Evolutionary conservation across 1,140 invertebrate species (phyloP).

Genomic region (Drosophila saltans): DNA sequence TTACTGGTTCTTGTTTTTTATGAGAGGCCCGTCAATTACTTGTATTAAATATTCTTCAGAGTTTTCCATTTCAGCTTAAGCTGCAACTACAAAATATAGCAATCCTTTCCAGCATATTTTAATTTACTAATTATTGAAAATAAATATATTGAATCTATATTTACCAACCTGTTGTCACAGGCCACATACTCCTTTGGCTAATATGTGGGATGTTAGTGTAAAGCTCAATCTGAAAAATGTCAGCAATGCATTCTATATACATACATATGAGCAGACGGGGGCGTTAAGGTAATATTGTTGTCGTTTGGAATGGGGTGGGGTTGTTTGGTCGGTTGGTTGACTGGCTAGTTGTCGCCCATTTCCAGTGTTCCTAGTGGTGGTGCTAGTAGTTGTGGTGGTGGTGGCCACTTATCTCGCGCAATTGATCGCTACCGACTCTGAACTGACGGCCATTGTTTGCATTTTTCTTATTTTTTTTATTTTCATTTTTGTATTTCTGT

Average conservation of each 20-base stretch:
- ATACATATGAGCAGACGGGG: constrained; percentile 13
- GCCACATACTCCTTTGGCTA: neutral
- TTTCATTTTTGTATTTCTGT: constrained; percentile 24
- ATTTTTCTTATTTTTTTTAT: constrained; percentile 54
- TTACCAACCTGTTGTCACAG: neutral
- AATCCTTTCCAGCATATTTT: too few species aligned
- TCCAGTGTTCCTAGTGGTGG: constrained; percentile 13
- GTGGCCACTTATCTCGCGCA: constrained; percentile 72
- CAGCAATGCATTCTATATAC: constrained; percentile 43
- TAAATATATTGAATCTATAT: neutral
- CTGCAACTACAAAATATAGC: too few species aligned
- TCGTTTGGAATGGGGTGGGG: constrained; percentile 1
- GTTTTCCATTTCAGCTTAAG: too few species aligned
- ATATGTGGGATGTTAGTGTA: constrained; percentile 7
- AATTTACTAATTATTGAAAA: too few species aligned
- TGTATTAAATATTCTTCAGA: too few species aligned
- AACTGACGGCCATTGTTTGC: constrained; percentile 72
- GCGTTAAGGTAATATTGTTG: constrained; percentile 14
- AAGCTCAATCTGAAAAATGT: constrained; percentile 67
- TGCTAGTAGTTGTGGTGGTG: constrained; percentile 20
- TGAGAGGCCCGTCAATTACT: too few species aligned
- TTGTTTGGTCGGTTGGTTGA: constrained; percentile 36
- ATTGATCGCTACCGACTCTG: constrained; percentile 63
- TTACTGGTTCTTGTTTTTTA: too few species aligned
- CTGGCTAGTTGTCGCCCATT: constrained; percentile 24